Percentiles rank a stretch among this genome's conserved stretches.
Evolutionary conservation across 2,797 vertebrate genomes (phyloP).

Genomic region (Crenichthys baileyi): DNA sequence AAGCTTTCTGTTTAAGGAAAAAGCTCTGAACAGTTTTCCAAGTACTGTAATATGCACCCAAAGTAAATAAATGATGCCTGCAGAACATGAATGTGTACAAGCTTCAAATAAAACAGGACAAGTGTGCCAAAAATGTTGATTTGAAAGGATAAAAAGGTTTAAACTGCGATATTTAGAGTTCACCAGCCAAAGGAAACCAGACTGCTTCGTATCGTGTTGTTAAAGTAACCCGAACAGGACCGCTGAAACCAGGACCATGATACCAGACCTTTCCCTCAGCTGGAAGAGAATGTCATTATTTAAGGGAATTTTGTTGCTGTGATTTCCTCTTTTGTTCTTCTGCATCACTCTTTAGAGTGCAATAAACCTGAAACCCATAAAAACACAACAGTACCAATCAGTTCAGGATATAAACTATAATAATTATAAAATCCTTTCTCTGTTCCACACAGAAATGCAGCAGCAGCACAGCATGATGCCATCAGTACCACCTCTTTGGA

Average conservation of each 20-base stretch:
- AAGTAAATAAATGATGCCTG: slow-evolving; percentile 55
- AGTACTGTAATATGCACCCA: slow-evolving; percentile 36
- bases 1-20: slow-evolving; percentile 54
- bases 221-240: slow-evolving; percentile 38
- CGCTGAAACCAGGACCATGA: slow-evolving; percentile 2
- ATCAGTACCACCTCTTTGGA: slow-evolving; percentile 49
- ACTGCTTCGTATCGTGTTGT: slow-evolving; percentile 38
- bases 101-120: slow-evolving; percentile 24
- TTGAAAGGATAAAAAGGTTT: slow-evolving; percentile 40
- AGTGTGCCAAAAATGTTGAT: slow-evolving; percentile 36
- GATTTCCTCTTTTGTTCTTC: no score
- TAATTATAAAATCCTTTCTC: no score
- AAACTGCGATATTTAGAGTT: slow-evolving; percentile 53
- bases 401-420: no score
- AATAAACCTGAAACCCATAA: no score
- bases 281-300: not conserved
- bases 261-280: slow-evolving; percentile 21
- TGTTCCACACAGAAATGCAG: slow-evolving; percentile 21
- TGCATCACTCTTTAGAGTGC: no score
- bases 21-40: slow-evolving; percentile 44
- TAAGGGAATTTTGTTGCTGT: no score
- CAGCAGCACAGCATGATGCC: slow-evolving; percentile 44
- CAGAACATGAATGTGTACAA: slow-evolving; percentile 41
- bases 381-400: no score
- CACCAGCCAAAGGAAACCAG: slow-evolving; percentile 39